A percentile compares a stretch with the other conserved stretches of the same genome.
Conservation (phyloP, 1,140 invertebrate species). For the Metaphire vulgaris region DNA sequence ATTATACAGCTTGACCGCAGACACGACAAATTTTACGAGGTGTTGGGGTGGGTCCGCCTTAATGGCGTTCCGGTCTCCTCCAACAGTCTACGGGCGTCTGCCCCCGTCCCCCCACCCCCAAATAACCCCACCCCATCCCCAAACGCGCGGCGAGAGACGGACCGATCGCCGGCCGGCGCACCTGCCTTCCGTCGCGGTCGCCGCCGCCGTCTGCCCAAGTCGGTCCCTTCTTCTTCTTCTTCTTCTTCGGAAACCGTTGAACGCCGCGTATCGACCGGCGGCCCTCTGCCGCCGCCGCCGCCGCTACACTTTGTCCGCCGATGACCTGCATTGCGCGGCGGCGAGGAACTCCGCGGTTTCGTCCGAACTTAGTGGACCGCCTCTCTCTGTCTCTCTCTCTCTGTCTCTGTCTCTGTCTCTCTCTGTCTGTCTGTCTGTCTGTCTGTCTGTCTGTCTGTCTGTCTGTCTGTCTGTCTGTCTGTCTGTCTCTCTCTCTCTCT, state of each 20-base stretch:
- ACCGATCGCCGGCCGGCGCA: no score
- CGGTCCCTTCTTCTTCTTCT: no score
- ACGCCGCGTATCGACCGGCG: not conserved
- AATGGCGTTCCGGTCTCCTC: no score
- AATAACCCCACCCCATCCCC: no score
- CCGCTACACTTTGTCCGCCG: not conserved
- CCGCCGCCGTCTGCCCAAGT: not conserved
- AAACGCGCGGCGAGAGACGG: no score
- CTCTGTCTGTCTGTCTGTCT: not conserved
- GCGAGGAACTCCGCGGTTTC: not conserved
- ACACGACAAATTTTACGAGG: no score
- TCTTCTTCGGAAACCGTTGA: no score
- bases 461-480: not conserved
- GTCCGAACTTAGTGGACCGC: not conserved
- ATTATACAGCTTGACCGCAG: no score
- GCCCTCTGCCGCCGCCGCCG: not conserved
- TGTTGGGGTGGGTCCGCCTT: no score
- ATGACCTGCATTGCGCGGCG: not conserved
- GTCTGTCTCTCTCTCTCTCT: not conserved
- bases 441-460: not conserved
- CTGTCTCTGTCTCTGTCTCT: not conserved
- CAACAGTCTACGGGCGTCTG: no score
- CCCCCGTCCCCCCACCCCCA: no score
- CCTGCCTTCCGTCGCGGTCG: not conserved
- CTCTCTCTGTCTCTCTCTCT: not conserved